phyloP scores from a whole-genome alignment of 1,140 invertebrate species.

The Sitobion miscanthi region DNA sequence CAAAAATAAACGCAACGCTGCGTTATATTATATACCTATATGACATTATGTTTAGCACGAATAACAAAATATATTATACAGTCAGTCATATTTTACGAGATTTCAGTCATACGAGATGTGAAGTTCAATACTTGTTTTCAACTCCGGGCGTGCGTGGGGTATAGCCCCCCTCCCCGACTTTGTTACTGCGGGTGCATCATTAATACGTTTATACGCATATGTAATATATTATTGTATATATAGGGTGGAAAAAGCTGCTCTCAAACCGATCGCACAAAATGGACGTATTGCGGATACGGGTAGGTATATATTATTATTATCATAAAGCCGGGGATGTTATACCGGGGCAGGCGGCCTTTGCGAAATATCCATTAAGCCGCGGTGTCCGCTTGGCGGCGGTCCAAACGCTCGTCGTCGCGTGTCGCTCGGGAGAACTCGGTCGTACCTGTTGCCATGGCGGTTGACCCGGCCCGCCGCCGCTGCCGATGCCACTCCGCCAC shows the following conservation, averaged over 20 bases:
- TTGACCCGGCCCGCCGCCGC: constrained; percentile 46
- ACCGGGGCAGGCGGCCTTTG: not conserved
- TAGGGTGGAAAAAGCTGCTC: not conserved
- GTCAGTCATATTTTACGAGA: not conserved
- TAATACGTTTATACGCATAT: not conserved
- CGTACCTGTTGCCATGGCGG: constrained; percentile 55
- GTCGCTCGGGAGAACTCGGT: constrained; percentile 48
- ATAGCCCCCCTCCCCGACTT: not conserved
- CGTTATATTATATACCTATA: not conserved
- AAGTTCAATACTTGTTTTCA: not conserved
- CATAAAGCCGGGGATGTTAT: not conserved
- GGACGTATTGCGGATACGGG: not conserved
- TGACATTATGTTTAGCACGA: not conserved
- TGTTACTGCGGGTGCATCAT: not conserved
- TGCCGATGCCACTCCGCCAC: not conserved
- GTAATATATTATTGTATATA: too few species aligned
- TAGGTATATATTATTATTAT: not conserved
- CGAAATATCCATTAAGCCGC: constrained; percentile 11
- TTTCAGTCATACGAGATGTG: not conserved
- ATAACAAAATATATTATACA: not conserved
- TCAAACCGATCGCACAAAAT: not conserved
- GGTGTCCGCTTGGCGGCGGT: constrained; percentile 9
- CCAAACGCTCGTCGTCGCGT: not conserved
- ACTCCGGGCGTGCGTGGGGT: not conserved
- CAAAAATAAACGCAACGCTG: too few species aligned